Evolutionary conservation across 2,797 vertebrate genomes (phyloP), one percentile per base, ranked within the genome.

Genomic region (Silurus lanzhouensis): DNA sequence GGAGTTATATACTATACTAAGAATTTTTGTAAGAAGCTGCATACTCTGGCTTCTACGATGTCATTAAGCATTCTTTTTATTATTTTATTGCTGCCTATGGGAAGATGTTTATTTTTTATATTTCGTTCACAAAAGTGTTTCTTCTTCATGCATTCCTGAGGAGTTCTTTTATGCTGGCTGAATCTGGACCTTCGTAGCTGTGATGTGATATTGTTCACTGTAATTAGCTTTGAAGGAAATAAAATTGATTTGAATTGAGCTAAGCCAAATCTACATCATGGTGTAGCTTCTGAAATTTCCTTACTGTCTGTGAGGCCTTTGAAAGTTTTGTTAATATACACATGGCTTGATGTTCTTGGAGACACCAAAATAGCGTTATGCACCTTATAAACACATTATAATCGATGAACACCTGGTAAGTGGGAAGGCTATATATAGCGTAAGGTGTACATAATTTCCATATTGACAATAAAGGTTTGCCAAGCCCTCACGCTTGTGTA

Each of bases 231-330:
- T 77, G 20, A 58, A 84, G 63, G 55, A 84, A 78, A 68, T 44
- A 84, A 84, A 78, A 78, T 77, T 70, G 75, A 44, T 78, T 84
- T 78, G 27, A 78, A 78, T 78, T 48, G 55, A 68, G 61, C 31
- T 1, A 31, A 84, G 63, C 48, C 22, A 74, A 84, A 67, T 57
- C 48, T 77, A 74, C 52, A 0, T 77, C 46, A 68, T 84, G 81
- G 22, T 46, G 68, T 71, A 60, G 55, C 81, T 27, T 70, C 48
- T 44, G 52, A 70, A 71, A 68, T 61, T 60, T 44, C 55, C 44
- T 72, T 72, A 48, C 31, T 19, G 55, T 61, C 38, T 25, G 66
- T 80, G 31, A 64, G 77, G 48, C 48, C 48, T 52, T 10, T 10
- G 48, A 52, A 52, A 52, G 58, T 38, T 38, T 60, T 77, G 57